Conservation (phyloP, 2,888 invertebrate genomes). For the Xestia c-nigrum region DNA sequence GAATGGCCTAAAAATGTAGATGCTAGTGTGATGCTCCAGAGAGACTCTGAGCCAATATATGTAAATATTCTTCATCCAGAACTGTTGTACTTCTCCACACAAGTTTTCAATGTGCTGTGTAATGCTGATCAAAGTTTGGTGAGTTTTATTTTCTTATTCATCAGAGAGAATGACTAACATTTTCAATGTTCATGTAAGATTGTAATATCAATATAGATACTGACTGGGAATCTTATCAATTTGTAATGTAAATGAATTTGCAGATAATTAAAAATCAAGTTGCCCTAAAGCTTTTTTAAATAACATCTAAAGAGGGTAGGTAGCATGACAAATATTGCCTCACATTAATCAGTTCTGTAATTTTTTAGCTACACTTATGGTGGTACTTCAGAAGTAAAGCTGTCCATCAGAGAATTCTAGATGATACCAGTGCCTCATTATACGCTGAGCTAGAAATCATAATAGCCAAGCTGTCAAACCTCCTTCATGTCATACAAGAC, state of each 20-base stretch:
- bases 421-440: conserved; percentile 93
- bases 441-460: conserved; percentile 90
- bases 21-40: conserved; percentile 82
- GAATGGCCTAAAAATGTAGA: conserved; percentile 86
- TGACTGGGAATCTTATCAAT: background rate
- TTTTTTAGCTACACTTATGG: conserved; percentile 89
- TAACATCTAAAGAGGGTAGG: background rate
- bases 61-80: conserved; percentile 91
- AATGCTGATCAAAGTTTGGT: conserved; percentile 81
- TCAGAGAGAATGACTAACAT: conserved; percentile 10
- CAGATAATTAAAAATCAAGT: background rate
- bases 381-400: conserved; percentile 94
- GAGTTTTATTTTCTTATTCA: conserved; percentile 61
- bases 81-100: conserved; percentile 82
- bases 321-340: background rate
- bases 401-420: conserved; percentile 94
- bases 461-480: conserved; percentile 85
- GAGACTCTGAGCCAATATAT: conserved; percentile 93
- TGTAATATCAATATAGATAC: background rate
- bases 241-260: background rate
- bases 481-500: conserved; percentile 75
- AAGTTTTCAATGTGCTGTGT: conserved; percentile 81
- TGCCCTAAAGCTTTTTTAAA: background rate
- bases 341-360: background rate
- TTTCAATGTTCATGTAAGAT: background rate